Evolutionary conservation across 2,113 vertebrate genomes (phyloP).

Genomic region (Symphodus melops): DNA sequence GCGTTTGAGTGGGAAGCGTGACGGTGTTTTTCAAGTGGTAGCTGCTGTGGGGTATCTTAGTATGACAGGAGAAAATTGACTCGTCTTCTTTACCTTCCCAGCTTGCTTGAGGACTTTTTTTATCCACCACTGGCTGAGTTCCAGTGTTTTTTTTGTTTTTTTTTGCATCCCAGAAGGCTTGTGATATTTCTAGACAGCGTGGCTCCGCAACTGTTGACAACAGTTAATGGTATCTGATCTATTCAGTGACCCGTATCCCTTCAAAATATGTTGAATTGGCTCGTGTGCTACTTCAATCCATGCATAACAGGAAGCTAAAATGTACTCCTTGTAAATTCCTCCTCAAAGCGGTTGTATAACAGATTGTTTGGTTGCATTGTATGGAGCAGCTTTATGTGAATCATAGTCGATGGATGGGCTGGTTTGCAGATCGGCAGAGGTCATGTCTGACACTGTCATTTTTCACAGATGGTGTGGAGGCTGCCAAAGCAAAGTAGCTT

Average conservation of each 20-base stretch:
- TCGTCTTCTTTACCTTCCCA: conserved; percentile 54
- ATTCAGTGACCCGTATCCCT: conserved; percentile 38
- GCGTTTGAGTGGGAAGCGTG: conserved; percentile 44
- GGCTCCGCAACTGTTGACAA: conserved; percentile 47
- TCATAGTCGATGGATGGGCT: background rate
- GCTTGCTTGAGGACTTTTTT: conserved; percentile 57
- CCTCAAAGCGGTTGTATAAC: conserved; percentile 6
- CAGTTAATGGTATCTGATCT: conserved; percentile 31
- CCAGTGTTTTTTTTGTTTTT: conserved; percentile 8
- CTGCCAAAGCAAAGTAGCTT: conserved; percentile 28
- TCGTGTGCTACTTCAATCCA: conserved; percentile 24
- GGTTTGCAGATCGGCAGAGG: conserved; percentile 43
- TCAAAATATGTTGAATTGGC: conserved; percentile 15
- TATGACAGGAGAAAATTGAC: conserved; percentile 66
- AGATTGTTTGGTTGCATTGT: conserved; percentile 6
- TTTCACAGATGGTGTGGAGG: conserved; percentile 61
- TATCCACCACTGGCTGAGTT: conserved; percentile 46
- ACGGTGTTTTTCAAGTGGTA: conserved; percentile 55
- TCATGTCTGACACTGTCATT: conserved; percentile 55
- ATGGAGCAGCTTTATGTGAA: conserved; percentile 11
- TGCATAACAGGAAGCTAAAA: conserved; percentile 14
- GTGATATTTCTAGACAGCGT: conserved; percentile 39
- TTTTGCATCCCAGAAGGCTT: conserved; percentile 39
- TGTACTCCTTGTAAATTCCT: background rate
- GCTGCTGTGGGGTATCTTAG: conserved; percentile 40